Evolutionary conservation across 2,888 invertebrate species (phyloP), one percentile per base, ranked within the genome.

Genomic region (Trypoxylon attenuatum): DNA sequence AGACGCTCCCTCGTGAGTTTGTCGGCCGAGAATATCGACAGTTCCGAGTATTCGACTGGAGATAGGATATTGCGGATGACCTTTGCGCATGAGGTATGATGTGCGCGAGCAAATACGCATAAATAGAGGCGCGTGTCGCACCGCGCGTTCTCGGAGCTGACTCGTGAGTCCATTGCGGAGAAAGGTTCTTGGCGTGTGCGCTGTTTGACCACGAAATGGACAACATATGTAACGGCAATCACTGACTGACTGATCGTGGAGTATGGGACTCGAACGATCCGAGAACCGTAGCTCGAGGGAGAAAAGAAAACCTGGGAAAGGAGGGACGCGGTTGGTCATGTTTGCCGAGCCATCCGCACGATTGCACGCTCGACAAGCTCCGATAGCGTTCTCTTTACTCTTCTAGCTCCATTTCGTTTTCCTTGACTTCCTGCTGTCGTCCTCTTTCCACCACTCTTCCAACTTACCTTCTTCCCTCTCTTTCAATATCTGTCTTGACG

Each of bases 161-260:
- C 33, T 47, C 29, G n/a, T 47, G 8, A 6, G 19, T 41, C 19
- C 50, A 19, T 18, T 22, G 22, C 43, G 15, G n/a, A n/a, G n/a
- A n/a, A 8, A n/a, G 19, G 21, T 10, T 19, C 47, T n/a, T 43
- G 71, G 68, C 73, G 76, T 68, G 70, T 68, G 79, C 71, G 72
- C 75, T 85, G 82, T 85, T 85, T 85, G 84, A 84, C 80, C 82
- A 75, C 76, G 82, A 79, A 86, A 86, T 85, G 86, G 85, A 86
- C 85, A 82, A 84, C 84, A 84, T 84, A 77, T 83, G 86, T 85
- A 84, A 82, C 82, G 82, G 78, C 78, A 80, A 82, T 83, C 81
- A 71, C 56, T 71, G 79, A 71, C 76, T 82, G 83, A 85, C 82
- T 77, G 86, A 84, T 85, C 79, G 81, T 71, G 68, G 53, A 46